phyloP scores from a whole-genome alignment of 92 coral and sea anemone species.

The Desmophyllum pertusum region DNA sequence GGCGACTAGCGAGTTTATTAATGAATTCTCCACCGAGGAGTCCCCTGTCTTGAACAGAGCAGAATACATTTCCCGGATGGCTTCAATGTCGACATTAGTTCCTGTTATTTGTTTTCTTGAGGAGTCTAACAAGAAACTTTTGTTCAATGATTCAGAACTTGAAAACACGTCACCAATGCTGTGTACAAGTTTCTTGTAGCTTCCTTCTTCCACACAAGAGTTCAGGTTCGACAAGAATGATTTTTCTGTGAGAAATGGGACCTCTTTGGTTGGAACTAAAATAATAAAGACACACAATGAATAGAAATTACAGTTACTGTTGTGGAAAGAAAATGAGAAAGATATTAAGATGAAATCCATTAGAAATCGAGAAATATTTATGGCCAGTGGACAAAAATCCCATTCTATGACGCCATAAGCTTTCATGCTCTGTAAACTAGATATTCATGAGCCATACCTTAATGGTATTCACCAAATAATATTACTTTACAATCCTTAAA shows the following conservation, averaged over 20 bases:
- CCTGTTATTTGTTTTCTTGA: conserved; percentile 39
- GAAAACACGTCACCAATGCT: conserved; percentile 90
- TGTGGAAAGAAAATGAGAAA: too few relatives aligned
- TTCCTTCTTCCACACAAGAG: conserved; percentile 69
- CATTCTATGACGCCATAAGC: too few relatives aligned
- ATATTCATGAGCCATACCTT: too few relatives aligned
- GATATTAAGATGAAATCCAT: too few relatives aligned
- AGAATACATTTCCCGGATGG: conserved; percentile 75
- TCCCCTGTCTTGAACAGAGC: conserved; percentile 81
- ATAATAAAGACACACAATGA: not conserved
- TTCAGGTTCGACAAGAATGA: conserved; percentile 59
- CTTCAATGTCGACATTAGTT: conserved; percentile 80
- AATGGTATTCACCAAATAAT: too few relatives aligned
- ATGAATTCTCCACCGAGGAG: conserved; percentile 89
- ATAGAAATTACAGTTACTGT: too few relatives aligned
- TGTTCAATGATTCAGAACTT: conserved; percentile 80
- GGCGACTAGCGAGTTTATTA: conserved; percentile 82
- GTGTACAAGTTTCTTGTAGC: conserved; percentile 82
- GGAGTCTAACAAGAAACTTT: conserved; percentile 76
- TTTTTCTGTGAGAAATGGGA: conserved; percentile 75
- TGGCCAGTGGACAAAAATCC: too few relatives aligned
- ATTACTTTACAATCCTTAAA: too few relatives aligned
- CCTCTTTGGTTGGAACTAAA: conserved; percentile 52
- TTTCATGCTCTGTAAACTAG: too few relatives aligned
- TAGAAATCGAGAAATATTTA: too few relatives aligned